Conservation (phyloP, 2,888 invertebrate species). For the Petrolisthes cinctipes region DNA sequence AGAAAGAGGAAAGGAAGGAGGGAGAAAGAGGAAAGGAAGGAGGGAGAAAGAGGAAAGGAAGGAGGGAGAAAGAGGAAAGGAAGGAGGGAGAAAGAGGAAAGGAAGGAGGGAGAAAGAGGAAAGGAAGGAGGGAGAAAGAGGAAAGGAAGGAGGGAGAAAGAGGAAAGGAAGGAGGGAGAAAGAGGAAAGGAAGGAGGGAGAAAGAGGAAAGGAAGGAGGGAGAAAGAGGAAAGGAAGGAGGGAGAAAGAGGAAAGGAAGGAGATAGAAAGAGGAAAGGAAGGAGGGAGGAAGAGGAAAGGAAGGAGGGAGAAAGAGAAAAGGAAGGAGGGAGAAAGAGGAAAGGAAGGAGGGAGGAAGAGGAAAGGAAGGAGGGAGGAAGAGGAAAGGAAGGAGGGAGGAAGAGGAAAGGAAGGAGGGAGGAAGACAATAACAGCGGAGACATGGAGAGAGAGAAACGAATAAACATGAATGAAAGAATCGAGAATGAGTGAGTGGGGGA, state of each 20-base stretch:
- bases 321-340: slow-evolving; percentile 19
- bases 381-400: slow-evolving; percentile 15
- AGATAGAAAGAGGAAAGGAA: background rate
- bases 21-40: background rate
- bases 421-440: background rate
- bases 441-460: background rate
- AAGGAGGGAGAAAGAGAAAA: background rate
- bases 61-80: background rate
- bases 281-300: background rate
- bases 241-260: background rate
- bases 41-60: background rate
- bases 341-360: background rate
- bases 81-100: background rate
- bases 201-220: slow-evolving; percentile 16
- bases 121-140: background rate
- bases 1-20: background rate
- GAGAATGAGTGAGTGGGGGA: background rate
- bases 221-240: slow-evolving; percentile 23
- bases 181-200: background rate
- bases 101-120: background rate
- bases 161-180: background rate
- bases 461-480: background rate
- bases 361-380: slow-evolving; percentile 2
- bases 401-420: background rate
- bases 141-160: background rate